Evolutionary conservation across 2,797 vertebrate genomes (phyloP), one percentile per base, ranked within the genome.

Genomic region (Periparus ater): DNA sequence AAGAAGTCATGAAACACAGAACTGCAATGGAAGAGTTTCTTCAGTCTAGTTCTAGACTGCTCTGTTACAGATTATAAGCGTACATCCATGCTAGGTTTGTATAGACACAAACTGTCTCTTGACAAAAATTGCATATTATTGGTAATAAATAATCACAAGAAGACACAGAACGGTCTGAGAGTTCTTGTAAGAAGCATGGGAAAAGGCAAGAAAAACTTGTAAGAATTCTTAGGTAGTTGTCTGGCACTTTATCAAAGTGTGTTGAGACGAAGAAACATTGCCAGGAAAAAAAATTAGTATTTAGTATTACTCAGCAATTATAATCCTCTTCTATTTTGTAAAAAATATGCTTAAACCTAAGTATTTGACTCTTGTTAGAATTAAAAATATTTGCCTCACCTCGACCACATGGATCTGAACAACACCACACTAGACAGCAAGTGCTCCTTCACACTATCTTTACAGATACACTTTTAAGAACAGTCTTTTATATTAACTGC

Each of bases 161-260:
- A 44, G 25, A 72, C 20, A 88, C 50, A n/a, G 10, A 87, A 87
- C 30, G 73, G 25, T 16, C 57, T 47, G 14, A 74, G 27, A 92
- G 44, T 13, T 85, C 29, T 74, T 77, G 2, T n/a, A 83, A 71
- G 10, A 85, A 5, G 14, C 61, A 83, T 4, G 8, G 21, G 8
- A n/a, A 88, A 89, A 87, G 17, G 50, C 68, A 89, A 61, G 60
- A 77, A 93, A 80, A 88, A 50, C 32, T 68, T 44, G 2, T 47
- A 44, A 71, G 50, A 74, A 65, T 79, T 79, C 83, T 83, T 63
- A 86, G 73, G 76, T 88, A 88, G 61, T 14, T 75, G 58, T 74
- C 79, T 74, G 61, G 75, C 68, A 89, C 61, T 48, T 75, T 68
- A 78, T 77, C 27, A n/a, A 91, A 74, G 48, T 50, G 30, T 58